Evolutionary conservation across 2,797 vertebrate species (phyloP).

Genomic region (Dermochelys coriacea): DNA sequence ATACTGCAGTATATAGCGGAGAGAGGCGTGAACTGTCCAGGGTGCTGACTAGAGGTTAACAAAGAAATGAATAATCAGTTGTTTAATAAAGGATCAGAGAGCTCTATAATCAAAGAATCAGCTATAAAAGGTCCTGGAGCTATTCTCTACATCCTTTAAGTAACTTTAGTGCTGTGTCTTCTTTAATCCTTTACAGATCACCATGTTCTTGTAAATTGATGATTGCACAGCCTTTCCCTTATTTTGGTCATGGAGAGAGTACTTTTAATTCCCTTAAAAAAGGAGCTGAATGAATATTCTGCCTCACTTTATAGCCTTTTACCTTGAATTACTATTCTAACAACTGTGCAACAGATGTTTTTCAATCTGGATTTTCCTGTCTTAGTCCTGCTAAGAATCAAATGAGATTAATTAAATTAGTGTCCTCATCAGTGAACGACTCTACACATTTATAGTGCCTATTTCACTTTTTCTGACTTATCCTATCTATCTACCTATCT

Average conservation of each 20-base stretch:
- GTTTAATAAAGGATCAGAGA: conserved; percentile 32
- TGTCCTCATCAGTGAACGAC: background rate
- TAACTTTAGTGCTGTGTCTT: conserved; percentile 36
- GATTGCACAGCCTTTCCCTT: background rate
- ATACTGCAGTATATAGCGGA: background rate
- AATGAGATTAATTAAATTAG: conserved; percentile 58
- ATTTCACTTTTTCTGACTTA: background rate
- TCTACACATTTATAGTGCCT: rapidly evolving
- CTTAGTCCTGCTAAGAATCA: conserved; percentile 50
- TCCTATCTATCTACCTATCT: background rate
- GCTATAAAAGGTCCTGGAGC: conserved; percentile 26
- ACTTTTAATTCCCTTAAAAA: background rate
- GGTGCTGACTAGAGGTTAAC: conserved; percentile 43
- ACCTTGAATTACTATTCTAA: background rate
- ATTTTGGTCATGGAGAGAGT: background rate
- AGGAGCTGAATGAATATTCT: background rate
- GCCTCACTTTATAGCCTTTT: background rate
- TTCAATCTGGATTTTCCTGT: conserved; percentile 34
- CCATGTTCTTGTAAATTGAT: conserved; percentile 27
- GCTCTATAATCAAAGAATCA: background rate
- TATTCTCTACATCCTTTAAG: conserved; percentile 37
- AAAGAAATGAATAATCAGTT: conserved; percentile 46
- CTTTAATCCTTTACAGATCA: conserved; percentile 1
- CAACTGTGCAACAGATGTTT: conserved; percentile 48
- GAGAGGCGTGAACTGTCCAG: conserved; percentile 36